Evolutionary conservation across 2,797 vertebrate species (phyloP).

Genomic region (Triplophysa yarkandensis): DNA sequence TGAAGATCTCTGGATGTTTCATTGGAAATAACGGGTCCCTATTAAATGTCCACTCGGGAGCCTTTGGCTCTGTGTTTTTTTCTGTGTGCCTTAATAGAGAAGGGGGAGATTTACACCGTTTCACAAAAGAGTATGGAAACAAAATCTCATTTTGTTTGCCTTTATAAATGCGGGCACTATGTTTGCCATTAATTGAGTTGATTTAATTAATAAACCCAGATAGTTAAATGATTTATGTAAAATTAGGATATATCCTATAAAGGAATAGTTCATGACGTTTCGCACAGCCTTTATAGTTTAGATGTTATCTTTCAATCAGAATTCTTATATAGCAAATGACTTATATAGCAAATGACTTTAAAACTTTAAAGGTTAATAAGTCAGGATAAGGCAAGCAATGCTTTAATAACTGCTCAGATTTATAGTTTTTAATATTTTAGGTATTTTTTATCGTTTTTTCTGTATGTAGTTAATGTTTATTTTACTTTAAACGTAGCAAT

Average conservation of each 20-base stretch:
- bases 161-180: background rate
- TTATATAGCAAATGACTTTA: too few species aligned
- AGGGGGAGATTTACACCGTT: background rate
- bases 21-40: slow-evolving; percentile 64
- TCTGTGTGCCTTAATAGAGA: slow-evolving; percentile 19
- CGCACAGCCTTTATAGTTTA: background rate
- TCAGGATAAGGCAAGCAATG: background rate
- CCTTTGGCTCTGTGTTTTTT: slow-evolving; percentile 18
- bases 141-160: background rate
- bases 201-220: background rate
- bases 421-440: too few species aligned
- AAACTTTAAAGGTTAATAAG: background rate
- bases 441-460: too few species aligned
- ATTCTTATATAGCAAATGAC: background rate
- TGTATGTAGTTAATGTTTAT: too few species aligned
- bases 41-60: slow-evolving; percentile 64
- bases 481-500: too few species aligned
- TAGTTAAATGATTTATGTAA: background rate
- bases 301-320: background rate
- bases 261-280: background rate
- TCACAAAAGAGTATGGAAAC: background rate
- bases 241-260: background rate
- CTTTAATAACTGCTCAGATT: background rate
- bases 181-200: background rate
- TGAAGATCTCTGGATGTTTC: slow-evolving; percentile 53